Evolutionary conservation across 2,113 vertebrate genomes (phyloP).

Genomic region (Alaudala cheleensis): DNA sequence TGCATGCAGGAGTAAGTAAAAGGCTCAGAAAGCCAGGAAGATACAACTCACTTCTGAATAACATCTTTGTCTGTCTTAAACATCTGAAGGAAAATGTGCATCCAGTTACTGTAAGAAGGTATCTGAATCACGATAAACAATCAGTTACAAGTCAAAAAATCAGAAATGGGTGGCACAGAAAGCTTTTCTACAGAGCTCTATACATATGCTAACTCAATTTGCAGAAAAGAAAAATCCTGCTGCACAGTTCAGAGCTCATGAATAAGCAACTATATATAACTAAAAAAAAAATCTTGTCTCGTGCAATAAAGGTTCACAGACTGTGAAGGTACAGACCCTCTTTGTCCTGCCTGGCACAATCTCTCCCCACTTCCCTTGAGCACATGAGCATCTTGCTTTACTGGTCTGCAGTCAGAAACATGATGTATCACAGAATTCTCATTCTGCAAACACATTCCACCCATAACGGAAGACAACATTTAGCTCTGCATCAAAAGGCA

Average conservation of each 20-base stretch:
- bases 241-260: neutral
- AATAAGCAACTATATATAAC: neutral
- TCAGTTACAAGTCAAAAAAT: neutral
- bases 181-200: neutral
- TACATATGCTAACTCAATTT: neutral
- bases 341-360: neutral
- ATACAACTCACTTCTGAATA: neutral
- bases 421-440: neutral
- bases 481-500: slow-evolving; percentile 14
- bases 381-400: neutral
- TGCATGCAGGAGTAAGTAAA: neutral
- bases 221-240: neutral
- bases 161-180: neutral
- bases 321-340: neutral
- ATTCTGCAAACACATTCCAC: neutral
- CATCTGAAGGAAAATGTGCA: neutral
- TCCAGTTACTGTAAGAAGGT: neutral
- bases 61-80: neutral
- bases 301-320: neutral
- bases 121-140: neutral
- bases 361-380: neutral
- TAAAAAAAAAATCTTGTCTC: neutral
- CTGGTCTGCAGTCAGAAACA: neutral
- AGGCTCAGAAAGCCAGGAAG: neutral
- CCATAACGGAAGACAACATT: slow-evolving; percentile 28